phyloP scores from a whole-genome alignment of 2,113 vertebrate species.

The Equus quagga region DNA sequence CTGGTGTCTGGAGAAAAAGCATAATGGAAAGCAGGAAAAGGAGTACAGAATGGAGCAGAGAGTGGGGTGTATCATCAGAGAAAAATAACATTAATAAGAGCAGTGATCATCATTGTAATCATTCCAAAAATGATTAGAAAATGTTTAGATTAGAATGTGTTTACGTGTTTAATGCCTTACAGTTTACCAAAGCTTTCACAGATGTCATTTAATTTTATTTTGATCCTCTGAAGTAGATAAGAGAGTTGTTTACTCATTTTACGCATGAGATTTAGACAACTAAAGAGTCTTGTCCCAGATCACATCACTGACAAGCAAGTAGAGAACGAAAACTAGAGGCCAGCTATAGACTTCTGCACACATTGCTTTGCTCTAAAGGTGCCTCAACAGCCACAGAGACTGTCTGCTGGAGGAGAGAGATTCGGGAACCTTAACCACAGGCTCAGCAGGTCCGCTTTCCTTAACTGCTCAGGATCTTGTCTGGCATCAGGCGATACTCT shows the following conservation, averaged over 20 bases:
- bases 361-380: background rate
- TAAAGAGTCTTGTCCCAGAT: background rate
- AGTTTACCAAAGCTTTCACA: background rate
- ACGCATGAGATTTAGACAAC: background rate
- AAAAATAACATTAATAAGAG: background rate
- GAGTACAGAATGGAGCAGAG: background rate
- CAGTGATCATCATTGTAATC: background rate
- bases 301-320: background rate
- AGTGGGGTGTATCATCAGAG: background rate
- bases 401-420: background rate
- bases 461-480: background rate
- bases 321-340: background rate
- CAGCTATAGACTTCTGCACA: background rate
- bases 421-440: background rate
- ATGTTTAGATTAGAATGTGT: too few relatives aligned
- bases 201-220: background rate
- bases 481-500: background rate
- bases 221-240: background rate
- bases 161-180: background rate
- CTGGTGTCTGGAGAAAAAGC: background rate
- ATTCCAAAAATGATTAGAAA: background rate
- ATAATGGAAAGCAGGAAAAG: background rate
- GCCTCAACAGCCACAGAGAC: background rate
- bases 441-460: background rate
- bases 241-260: background rate